Conservation (phyloP, 2,797 vertebrate genomes). For the Vireo griseus region DNA sequence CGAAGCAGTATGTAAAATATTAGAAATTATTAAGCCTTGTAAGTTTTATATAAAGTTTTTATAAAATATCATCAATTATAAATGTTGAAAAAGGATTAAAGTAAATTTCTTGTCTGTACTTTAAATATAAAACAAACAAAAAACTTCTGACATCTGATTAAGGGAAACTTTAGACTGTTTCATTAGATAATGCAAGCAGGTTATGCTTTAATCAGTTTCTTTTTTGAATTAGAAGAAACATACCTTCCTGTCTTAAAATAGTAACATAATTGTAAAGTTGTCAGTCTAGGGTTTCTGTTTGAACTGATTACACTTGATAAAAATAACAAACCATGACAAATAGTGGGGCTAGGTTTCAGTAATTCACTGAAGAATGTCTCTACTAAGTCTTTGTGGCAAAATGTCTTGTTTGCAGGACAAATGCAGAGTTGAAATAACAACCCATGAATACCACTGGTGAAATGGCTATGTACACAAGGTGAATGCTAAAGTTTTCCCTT, state of each 20-base stretch:
- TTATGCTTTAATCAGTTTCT: slow-evolving; percentile 21
- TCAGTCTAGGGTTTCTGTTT: slow-evolving; percentile 48
- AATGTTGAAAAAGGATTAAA: background rate
- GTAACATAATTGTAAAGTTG: slow-evolving; percentile 54
- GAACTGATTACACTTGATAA: slow-evolving; percentile 69
- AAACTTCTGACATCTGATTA: background rate
- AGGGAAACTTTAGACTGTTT: background rate
- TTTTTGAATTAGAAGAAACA: slow-evolving; percentile 41
- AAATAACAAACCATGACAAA: slow-evolving; percentile 73
- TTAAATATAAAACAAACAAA: background rate
- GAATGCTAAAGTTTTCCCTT: slow-evolving; percentile 76
- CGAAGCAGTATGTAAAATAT: background rate
- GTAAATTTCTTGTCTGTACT: background rate
- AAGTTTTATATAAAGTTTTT: background rate
- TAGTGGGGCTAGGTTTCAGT: slow-evolving; percentile 66
- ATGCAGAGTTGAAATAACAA: slow-evolving; percentile 77
- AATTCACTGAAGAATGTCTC: slow-evolving; percentile 74
- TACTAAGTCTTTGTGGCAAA: slow-evolving; percentile 71
- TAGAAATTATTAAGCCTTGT: background rate
- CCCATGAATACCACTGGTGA: slow-evolving; percentile 74
- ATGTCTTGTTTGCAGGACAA: slow-evolving; percentile 74
- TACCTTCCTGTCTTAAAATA: slow-evolving; percentile 50
- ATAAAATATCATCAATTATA: background rate
- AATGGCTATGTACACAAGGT: slow-evolving; percentile 79
- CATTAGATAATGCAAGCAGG: background rate